These are phyloP conservation scores for Campopleginae sp. DNA, from an alignment of 2,888 invertebrate species.

Conservation along the genomic window DNA sequence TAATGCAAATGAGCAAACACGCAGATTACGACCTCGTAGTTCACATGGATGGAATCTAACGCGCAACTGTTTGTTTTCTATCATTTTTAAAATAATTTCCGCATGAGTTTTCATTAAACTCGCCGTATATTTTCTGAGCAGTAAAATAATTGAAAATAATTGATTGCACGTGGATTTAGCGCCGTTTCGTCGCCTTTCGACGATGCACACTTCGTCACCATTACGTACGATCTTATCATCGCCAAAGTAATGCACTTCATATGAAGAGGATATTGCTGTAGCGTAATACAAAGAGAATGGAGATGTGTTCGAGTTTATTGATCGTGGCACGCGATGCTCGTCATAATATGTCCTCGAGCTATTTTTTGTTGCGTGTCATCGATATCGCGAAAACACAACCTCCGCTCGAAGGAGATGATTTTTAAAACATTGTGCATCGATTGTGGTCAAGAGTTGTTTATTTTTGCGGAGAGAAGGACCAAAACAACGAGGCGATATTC, in stretches of 20 bases:
- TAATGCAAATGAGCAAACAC: too few relatives aligned
- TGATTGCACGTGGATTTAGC: too few relatives aligned
- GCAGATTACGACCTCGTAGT: too few relatives aligned
- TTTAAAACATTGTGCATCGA: neutral
- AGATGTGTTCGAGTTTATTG: constrained; percentile 52
- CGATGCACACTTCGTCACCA: too few relatives aligned
- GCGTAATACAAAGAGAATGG: constrained; percentile 17
- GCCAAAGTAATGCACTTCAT: constrained; percentile 18
- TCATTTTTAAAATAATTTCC: too few relatives aligned
- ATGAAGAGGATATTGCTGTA: constrained; percentile 1
- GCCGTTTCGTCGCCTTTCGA: too few relatives aligned
- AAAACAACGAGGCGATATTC: neutral
- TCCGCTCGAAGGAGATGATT: neutral
- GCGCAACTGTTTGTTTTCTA: too few relatives aligned
- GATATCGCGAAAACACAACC: constrained; percentile 18
- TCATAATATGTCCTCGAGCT: constrained; percentile 29
- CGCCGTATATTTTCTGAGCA: too few relatives aligned
- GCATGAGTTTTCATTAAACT: too few relatives aligned
- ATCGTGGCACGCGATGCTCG: constrained; percentile 50
- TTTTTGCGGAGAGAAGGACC: neutral
- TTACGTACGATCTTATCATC: neutral
- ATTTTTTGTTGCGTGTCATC: constrained; percentile 16
- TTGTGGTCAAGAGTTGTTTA: neutral
- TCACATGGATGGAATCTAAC: too few relatives aligned
- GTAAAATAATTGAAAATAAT: too few relatives aligned